These are phyloP conservation scores for Buceros bicornis DNA, from an alignment of 2,797 vertebrate genomes.

Conservation along the genomic window DNA sequence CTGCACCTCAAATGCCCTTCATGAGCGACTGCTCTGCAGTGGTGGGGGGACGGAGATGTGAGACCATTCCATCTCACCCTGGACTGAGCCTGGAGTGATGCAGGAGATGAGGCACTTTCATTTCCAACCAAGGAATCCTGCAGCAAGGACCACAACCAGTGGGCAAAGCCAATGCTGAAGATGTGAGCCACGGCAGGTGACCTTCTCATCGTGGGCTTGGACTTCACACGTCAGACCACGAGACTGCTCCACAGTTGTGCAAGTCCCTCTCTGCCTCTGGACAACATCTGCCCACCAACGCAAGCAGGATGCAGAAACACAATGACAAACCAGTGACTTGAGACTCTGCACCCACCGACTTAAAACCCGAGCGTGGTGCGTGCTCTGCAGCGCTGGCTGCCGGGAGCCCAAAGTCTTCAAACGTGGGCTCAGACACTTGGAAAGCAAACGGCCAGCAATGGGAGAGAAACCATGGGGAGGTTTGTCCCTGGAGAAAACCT, in stretches of 20 bases:
- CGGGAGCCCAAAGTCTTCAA: neutral
- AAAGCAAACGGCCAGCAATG: neutral
- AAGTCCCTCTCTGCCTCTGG: neutral
- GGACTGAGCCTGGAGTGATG: neutral
- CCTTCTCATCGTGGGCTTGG: neutral
- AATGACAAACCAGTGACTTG: rapidly evolving
- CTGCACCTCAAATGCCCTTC: neutral
- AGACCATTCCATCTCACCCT: neutral
- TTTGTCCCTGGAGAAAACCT: neutral
- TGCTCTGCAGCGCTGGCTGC: neutral
- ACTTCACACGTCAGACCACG: neutral
- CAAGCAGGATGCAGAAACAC: rapidly evolving
- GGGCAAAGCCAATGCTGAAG: neutral
- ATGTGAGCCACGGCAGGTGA: neutral
- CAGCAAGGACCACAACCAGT: neutral
- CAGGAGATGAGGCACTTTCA: neutral
- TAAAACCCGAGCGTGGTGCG: neutral
- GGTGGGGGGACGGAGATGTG: neutral
- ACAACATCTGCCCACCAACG: neutral
- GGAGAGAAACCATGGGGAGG: neutral
- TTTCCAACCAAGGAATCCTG: neutral
- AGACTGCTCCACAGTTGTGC: neutral
- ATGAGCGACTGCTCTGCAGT: rapidly evolving
- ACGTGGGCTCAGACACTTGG: neutral
- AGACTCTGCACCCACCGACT: neutral